These are phyloP conservation scores for Macheiramphus alcinus DNA, from an alignment of 2,113 vertebrate genomes.

Conservation along the genomic window DNA sequence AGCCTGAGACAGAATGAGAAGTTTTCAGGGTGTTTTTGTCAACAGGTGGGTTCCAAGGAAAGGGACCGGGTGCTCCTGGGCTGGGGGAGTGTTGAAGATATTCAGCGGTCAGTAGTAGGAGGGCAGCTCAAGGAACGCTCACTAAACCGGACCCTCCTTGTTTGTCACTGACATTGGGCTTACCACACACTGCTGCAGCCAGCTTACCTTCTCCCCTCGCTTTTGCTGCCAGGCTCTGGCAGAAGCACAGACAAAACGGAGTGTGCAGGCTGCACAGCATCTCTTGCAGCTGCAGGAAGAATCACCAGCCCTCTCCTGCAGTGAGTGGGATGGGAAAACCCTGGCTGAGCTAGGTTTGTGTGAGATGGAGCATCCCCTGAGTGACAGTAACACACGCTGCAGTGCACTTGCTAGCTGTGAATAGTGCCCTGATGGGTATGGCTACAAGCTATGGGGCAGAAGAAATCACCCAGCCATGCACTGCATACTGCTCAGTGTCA, in stretches of 20 bases:
- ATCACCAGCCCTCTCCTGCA: neutral
- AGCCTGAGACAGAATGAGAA: neutral
- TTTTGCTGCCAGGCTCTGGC: neutral
- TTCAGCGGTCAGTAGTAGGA: neutral
- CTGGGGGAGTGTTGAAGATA: neutral
- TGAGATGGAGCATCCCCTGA: accelerated
- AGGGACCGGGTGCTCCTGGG: neutral
- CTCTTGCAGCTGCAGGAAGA: neutral
- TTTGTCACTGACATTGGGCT: neutral
- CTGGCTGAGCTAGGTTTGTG: neutral
- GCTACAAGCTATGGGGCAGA: neutral
- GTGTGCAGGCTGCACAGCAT: neutral
- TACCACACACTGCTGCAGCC: neutral
- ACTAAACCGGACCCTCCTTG: neutral
- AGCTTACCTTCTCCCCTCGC: neutral
- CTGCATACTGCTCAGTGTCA: neutral
- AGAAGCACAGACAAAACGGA: neutral
- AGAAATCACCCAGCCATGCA: neutral
- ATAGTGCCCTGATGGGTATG: neutral
- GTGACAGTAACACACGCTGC: neutral
- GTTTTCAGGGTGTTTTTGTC: neutral
- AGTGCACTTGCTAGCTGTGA: neutral
- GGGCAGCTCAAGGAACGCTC: neutral
- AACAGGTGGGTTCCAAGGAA: neutral
- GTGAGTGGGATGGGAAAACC: neutral